These are phyloP conservation scores for Chaetophractus vellerosus DNA, from an alignment of 2,797 vertebrate genomes.

Conservation along the genomic window DNA sequence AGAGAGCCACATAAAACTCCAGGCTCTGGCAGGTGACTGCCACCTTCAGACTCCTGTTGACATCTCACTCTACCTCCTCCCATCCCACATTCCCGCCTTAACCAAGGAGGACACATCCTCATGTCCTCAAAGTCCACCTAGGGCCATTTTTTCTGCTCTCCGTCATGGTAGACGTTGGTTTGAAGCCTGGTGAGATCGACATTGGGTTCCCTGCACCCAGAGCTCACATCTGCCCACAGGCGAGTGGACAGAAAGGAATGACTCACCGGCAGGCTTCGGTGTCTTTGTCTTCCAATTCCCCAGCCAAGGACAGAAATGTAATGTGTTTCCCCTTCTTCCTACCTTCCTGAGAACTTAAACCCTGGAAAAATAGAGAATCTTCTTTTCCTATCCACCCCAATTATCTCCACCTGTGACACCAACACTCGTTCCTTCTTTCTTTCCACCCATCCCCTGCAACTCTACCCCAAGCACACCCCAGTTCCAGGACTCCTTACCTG, in stretches of 20 bases:
- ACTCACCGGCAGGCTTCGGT: not conserved
- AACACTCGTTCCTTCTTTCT: not conserved
- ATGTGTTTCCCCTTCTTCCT: not conserved
- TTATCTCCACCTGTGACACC: not conserved
- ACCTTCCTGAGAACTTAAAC: not conserved
- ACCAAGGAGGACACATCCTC: not conserved
- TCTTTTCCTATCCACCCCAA: not conserved
- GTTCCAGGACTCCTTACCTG: constrained; percentile 40
- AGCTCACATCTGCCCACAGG: not conserved
- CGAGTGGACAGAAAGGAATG: not conserved
- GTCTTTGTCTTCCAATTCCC: not conserved
- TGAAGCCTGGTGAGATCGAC: not conserved
- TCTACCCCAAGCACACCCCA: not conserved
- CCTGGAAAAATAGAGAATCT: not conserved
- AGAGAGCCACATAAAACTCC: not conserved
- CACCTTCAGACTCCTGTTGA: not conserved
- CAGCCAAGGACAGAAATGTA: not conserved
- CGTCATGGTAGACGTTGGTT: not conserved
- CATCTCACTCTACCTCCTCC: not conserved
- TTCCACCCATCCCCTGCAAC: not conserved
- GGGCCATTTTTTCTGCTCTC: not conserved
- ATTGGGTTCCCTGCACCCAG: not conserved
- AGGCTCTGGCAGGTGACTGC: not conserved
- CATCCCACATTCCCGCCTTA: not conserved
- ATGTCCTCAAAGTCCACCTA: not conserved